These are phyloP conservation scores for Laupala kohalensis DNA, from an alignment of 1,140 invertebrate species.

Conservation along the genomic window DNA sequence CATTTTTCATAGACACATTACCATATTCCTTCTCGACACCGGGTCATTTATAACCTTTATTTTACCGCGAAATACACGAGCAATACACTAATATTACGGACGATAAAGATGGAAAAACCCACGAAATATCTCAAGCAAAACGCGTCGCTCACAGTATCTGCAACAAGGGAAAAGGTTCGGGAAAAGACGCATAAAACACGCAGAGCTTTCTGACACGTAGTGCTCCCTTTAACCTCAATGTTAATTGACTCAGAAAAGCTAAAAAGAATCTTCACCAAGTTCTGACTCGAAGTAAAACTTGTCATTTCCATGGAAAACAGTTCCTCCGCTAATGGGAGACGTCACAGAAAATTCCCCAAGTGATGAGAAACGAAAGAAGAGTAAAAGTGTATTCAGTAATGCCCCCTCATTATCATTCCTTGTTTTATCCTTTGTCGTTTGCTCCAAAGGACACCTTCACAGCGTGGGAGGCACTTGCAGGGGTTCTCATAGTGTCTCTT, in stretches of 20 bases:
- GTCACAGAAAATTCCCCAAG: too few species aligned
- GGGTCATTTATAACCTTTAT: background rate
- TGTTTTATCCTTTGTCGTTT: too few species aligned
- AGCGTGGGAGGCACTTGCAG: too few species aligned
- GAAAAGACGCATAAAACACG: background rate
- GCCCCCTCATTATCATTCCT: too few species aligned
- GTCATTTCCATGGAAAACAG: background rate
- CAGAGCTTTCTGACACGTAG: background rate
- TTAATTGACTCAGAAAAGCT: background rate
- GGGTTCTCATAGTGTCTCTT: too few species aligned
- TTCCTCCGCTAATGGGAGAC: background rate
- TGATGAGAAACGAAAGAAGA: too few species aligned
- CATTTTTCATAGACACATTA: background rate
- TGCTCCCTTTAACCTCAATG: background rate
- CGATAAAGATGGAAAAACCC: background rate
- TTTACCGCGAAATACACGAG: background rate
- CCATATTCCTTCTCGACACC: background rate
- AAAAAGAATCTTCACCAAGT: background rate
- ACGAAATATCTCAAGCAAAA: too few species aligned
- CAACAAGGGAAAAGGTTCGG: background rate
- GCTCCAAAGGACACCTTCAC: too few species aligned
- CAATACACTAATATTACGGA: background rate
- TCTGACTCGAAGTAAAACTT: background rate
- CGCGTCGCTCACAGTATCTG: background rate
- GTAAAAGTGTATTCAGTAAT: too few species aligned